Base-by-base conservation (phyloP, 2,113 vertebrate species). In the Paradoxurus hermaphroditus region DNA sequence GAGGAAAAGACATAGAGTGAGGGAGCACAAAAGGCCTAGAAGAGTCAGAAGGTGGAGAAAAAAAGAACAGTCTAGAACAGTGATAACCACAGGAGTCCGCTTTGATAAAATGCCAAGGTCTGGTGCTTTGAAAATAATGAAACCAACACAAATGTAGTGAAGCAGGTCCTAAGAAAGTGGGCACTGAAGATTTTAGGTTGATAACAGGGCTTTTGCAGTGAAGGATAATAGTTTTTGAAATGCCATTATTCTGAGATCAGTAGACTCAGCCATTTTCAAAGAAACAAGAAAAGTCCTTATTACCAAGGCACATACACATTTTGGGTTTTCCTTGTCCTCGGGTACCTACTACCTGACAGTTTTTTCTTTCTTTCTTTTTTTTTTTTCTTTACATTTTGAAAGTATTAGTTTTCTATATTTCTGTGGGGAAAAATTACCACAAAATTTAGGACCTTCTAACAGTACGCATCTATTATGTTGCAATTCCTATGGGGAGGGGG, bases 51-150 rank as follows among this genome's bases (percentile, higher is more conserved):
- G 53, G 0, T 27, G 13, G 25, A 62, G 34, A n/a, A 36, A 46
- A 78, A 23, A 11, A 49, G 14, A 3, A 34, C 1, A 70, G 10
- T 31, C 23, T 31, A 63, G 63, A 31, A 63, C 34, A 63, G 8
- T 19, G 3, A 9, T 0, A 49, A 36, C 1, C 5, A 31, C 2
- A 4, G 29, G 3, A 53, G 15, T 36, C 23, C 10, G 1, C 51
- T 25, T 44, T 41, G 1, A 29, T 36, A 11, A 44, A 4, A 31
- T 4, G 3, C 16, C n/a, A 41, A 65, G 9, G 1, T 15, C 56
- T 8, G 23, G 4, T 1, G 9, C 63, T 91, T 88, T 70, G 77
- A 59, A 86, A 92, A 82, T 1, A 56, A 65, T 39, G 36, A 56
- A 51, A 63, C 67, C 18, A 39, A 68, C 31, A 79, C 10, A 34